Percentiles rank a stretch among this genome's conserved stretches.
These are phyloP conservation scores for Anthopleura sola DNA, from an alignment of 64 coral and sea anemone species.

Conservation along the genomic window DNA sequence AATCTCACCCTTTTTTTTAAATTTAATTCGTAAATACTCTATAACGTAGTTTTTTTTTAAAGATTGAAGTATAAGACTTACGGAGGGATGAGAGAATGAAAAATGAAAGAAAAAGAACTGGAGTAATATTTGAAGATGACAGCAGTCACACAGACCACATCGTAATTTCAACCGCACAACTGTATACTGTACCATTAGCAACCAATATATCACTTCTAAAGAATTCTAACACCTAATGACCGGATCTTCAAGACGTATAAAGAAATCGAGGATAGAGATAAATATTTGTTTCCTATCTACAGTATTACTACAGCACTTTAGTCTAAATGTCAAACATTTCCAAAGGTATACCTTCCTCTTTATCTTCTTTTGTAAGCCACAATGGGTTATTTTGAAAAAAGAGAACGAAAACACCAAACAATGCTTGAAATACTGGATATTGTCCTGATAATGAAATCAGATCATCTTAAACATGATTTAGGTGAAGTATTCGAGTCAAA, in stretches of 20 bases:
- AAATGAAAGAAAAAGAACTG: neutral
- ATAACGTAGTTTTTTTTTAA: neutral
- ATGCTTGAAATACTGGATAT: neutral
- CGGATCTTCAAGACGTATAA: constrained; percentile 6
- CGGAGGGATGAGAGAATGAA: neutral
- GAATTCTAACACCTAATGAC: neutral
- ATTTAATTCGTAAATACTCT: neutral
- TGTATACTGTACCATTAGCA: neutral
- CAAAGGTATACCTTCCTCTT: neutral
- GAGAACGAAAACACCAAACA: neutral
- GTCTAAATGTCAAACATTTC: neutral
- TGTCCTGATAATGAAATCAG: neutral
- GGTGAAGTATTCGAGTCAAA: neutral
- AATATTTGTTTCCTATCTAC: neutral
- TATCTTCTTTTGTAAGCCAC: neutral
- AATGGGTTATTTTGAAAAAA: neutral
- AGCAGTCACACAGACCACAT: too few relatives aligned
- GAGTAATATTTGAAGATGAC: too few relatives aligned
- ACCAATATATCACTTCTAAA: constrained; percentile 8
- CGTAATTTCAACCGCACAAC: neutral
- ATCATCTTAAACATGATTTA: neutral
- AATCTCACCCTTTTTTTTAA: neutral
- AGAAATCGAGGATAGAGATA: constrained; percentile 1
- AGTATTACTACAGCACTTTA: constrained; percentile 1
- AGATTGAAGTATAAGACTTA: neutral